A percentile compares a stretch with the other conserved stretches of the same genome.
These are phyloP conservation scores for Mastomys natalensis DNA, from an alignment of 2,113 vertebrate genomes.

Conservation along the genomic window DNA sequence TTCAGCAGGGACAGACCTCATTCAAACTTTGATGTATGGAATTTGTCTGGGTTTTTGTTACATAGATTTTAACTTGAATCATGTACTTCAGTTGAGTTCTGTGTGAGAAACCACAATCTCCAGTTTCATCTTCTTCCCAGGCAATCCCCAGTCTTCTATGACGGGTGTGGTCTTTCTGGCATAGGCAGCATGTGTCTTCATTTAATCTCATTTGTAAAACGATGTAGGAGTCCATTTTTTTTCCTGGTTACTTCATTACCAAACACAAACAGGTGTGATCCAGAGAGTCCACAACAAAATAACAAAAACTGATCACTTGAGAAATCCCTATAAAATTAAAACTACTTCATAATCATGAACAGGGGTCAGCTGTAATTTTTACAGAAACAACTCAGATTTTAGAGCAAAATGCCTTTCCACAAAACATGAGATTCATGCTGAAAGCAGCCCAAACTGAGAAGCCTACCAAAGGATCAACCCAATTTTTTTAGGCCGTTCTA, in stretches of 20 bases:
- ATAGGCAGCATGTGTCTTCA: not conserved
- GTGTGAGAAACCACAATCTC: not conserved
- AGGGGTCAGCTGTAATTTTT: not conserved
- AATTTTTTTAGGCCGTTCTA: slow-evolving; percentile 24
- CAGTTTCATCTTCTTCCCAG: not conserved
- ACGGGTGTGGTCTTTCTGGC: not conserved
- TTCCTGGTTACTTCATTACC: not conserved
- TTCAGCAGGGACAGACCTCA: not conserved
- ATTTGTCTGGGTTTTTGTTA: not conserved
- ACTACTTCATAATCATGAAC: not conserved
- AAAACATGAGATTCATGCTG: not conserved
- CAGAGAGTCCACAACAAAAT: not conserved
- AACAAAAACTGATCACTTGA: not conserved
- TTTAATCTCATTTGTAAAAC: not conserved
- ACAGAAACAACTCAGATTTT: not conserved
- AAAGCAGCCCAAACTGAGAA: slow-evolving; percentile 9
- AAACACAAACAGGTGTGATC: not conserved
- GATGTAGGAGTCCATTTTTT: not conserved
- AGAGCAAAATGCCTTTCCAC: not conserved
- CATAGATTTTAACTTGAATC: not conserved
- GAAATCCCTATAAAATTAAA: slow-evolving; percentile 35
- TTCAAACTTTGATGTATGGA: not conserved
- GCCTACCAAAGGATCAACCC: not conserved
- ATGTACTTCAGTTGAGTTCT: not conserved
- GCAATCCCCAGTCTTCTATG: not conserved